Conservation (phyloP, 2,113 vertebrate species). For the Pseudopodoces humilis region DNA sequence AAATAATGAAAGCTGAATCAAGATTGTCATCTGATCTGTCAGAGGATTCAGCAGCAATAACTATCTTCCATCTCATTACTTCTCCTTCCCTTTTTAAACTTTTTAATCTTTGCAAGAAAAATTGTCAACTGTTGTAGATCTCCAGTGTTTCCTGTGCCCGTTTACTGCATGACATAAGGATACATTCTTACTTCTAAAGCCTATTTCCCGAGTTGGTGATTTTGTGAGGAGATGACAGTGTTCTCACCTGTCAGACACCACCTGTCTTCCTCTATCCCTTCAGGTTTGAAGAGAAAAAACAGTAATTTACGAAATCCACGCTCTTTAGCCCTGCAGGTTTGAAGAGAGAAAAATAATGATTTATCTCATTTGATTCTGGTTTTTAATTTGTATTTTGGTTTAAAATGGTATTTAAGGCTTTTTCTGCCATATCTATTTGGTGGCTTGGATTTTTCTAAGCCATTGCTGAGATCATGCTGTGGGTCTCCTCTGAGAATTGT, state of each 20-base stretch:
- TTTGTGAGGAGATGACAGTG: not conserved
- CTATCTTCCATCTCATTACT: constrained; percentile 14
- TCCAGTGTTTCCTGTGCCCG: not conserved
- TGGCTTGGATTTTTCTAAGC: not conserved
- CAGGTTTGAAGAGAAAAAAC: not conserved
- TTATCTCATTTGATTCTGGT: not conserved
- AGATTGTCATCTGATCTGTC: constrained; percentile 25
- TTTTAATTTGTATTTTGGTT: not conserved
- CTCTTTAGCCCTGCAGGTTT: not conserved
- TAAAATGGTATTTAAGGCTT: not conserved
- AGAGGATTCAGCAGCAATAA: constrained; percentile 27
- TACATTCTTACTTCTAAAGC: not conserved
- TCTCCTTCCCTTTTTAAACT: not conserved
- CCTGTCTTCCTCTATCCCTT: not conserved
- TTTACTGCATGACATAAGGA: not conserved
- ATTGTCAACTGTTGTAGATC: not conserved
- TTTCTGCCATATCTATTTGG: not conserved
- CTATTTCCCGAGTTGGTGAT: not conserved
- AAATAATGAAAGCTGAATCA: constrained; percentile 12
- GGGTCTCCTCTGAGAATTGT: not conserved
- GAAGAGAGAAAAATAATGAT: not conserved
- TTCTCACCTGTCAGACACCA: not conserved
- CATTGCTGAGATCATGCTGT: not conserved
- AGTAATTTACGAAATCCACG: not conserved
- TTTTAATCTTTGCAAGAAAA: constrained; percentile 13